A percentile compares a stretch with the other conserved stretches of the same genome.
Conservation (phyloP, 2,888 invertebrate species). For the Eledone cirrhosa region DNA sequence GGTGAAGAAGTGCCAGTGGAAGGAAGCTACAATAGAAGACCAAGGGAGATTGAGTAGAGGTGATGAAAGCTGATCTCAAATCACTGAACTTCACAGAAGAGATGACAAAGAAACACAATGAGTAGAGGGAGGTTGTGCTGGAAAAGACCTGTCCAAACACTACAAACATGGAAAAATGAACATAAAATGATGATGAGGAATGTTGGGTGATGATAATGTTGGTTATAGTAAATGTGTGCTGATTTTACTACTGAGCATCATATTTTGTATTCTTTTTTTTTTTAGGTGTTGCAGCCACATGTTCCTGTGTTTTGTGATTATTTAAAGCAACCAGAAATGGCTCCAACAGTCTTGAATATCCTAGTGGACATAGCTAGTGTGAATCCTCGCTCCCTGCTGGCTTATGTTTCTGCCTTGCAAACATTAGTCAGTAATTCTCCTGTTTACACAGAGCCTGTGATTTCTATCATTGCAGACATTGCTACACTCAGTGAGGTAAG, state of each 20-base stretch:
- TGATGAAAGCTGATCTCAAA: too few species aligned
- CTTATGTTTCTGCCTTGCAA: constrained; percentile 77
- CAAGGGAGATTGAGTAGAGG: too few species aligned
- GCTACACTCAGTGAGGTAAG: constrained; percentile 65
- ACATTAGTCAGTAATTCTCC: constrained; percentile 66
- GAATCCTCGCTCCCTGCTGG: constrained; percentile 76
- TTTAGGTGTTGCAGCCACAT: constrained; percentile 80
- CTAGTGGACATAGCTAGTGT: constrained; percentile 79
- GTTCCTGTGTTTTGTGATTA: constrained; percentile 84
- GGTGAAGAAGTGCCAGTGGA: too few species aligned
- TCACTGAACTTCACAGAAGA: too few species aligned
- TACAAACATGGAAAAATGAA: too few species aligned
- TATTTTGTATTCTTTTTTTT: constrained; percentile 34
- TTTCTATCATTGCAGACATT: constrained; percentile 65
- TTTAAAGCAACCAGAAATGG: constrained; percentile 71
- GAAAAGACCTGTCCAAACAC: too few species aligned
- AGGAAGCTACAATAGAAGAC: too few species aligned
- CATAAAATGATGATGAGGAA: too few species aligned
- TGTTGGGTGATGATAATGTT: too few species aligned
- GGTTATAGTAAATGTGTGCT: too few species aligned
- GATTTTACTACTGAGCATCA: background rate
- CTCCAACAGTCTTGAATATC: constrained; percentile 77
- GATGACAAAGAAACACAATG: too few species aligned
- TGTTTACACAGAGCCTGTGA: constrained; percentile 56
- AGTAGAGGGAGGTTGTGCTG: too few species aligned